phyloP scores from a whole-genome alignment of 2,797 vertebrate species.

The Acanthornis magna region DNA sequence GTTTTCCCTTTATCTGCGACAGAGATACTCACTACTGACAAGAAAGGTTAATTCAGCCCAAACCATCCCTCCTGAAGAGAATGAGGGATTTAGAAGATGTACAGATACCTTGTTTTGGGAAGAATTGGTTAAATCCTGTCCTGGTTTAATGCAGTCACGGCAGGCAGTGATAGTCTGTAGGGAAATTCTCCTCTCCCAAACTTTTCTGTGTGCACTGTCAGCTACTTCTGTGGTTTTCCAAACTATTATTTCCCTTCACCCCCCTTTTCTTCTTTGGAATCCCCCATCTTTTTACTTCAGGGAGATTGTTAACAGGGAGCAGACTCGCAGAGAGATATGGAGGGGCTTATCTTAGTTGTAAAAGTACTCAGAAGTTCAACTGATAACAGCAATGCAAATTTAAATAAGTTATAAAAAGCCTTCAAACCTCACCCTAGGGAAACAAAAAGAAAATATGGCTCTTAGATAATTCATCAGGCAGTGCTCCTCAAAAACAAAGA shows the following conservation, averaged over 20 bases:
- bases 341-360: background rate
- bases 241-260: background rate
- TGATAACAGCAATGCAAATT: background rate
- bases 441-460: background rate
- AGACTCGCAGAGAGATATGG: background rate
- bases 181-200: background rate
- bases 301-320: background rate
- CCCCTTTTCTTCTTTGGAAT: rapidly evolving
- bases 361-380: background rate
- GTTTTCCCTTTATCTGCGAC: background rate
- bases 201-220: background rate
- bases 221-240: background rate
- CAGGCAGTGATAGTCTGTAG: background rate
- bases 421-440: background rate
- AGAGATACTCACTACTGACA: rapidly evolving
- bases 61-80: background rate
- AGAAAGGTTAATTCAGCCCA: background rate
- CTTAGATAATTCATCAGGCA: background rate
- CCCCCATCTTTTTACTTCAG: background rate
- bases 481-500: background rate
- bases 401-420: background rate
- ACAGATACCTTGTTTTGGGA: background rate
- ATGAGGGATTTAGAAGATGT: background rate
- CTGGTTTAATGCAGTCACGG: background rate
- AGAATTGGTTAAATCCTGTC: background rate